A percentile compares a stretch with the other conserved stretches of the same genome.
These are phyloP conservation scores for Anolis carolinensis DNA, from an alignment of 2,113 vertebrate genomes.

Conservation along the genomic window DNA sequence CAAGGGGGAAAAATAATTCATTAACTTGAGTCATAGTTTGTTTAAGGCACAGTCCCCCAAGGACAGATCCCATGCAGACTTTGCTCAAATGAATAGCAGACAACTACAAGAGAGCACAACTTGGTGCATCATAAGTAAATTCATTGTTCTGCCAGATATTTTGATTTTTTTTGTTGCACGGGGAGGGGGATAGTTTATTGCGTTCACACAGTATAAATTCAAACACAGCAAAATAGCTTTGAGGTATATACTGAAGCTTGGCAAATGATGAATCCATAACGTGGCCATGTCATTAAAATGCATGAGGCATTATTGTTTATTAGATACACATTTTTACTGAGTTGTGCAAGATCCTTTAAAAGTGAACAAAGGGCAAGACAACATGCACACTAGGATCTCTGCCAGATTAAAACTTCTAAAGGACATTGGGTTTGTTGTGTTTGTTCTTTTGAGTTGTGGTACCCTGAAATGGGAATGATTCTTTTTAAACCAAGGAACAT, in stretches of 20 bases:
- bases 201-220: slow-evolving; percentile 35
- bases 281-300: slow-evolving; percentile 24
- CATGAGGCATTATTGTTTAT: slow-evolving; percentile 39
- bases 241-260: slow-evolving; percentile 21
- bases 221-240: slow-evolving; percentile 23
- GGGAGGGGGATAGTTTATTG: slow-evolving; percentile 4
- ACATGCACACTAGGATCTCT: neutral
- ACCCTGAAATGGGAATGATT: slow-evolving; percentile 6
- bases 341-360: slow-evolving; percentile 28
- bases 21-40: neutral
- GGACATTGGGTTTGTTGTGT: slow-evolving; percentile 10
- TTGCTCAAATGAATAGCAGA: neutral
- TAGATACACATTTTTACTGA: slow-evolving; percentile 37
- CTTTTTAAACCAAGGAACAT: slow-evolving; percentile 21
- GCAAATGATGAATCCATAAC: slow-evolving; percentile 45
- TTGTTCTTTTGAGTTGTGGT: neutral
- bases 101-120: neutral
- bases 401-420: slow-evolving; percentile 30
- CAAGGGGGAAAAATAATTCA: neutral
- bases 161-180: neutral
- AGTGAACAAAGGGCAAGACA: slow-evolving; percentile 35
- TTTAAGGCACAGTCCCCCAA: neutral
- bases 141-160: slow-evolving; percentile 28
- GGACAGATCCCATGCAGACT: neutral
- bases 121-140: slow-evolving; percentile 16